These are phyloP conservation scores for Netta rufina DNA, from an alignment of 2,797 vertebrate genomes.

Conservation along the genomic window DNA sequence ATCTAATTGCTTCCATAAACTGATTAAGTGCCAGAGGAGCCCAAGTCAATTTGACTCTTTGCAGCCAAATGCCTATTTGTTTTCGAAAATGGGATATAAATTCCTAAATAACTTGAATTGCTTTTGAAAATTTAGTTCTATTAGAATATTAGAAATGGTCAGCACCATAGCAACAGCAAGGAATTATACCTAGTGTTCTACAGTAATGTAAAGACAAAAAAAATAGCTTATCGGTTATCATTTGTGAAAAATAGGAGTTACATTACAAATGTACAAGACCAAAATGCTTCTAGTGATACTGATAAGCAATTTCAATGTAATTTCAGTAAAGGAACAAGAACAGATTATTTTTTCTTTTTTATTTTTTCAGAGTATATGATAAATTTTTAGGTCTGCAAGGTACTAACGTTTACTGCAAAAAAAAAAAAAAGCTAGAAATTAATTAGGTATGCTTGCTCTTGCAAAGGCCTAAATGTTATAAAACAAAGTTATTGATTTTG, in stretches of 20 bases:
- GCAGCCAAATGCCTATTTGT: not conserved
- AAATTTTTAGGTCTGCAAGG: not conserved
- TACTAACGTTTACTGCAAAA: not conserved
- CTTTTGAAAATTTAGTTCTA: not conserved
- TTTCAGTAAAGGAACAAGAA: not conserved
- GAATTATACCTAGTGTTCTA: not conserved
- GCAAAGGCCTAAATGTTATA: not conserved
- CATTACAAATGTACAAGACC: not conserved
- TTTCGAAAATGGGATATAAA: not conserved
- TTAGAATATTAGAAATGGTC: not conserved
- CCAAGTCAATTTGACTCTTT: not conserved
- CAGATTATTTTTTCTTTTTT: not conserved
- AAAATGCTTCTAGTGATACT: not conserved
- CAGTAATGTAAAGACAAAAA: not conserved
- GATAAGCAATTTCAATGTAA: not conserved
- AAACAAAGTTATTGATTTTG: not conserved
- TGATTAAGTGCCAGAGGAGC: not conserved
- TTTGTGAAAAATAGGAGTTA: not conserved
- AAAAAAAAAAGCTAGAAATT: not conserved
- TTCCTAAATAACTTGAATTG: not conserved
- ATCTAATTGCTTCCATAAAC: not conserved
- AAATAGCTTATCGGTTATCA: not conserved
- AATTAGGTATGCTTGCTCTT: not conserved
- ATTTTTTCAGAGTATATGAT: not conserved
- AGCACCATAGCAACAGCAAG: not conserved